Evolutionary conservation across 2,113 vertebrate species (phyloP).

Genomic region (Lepus europaeus): DNA sequence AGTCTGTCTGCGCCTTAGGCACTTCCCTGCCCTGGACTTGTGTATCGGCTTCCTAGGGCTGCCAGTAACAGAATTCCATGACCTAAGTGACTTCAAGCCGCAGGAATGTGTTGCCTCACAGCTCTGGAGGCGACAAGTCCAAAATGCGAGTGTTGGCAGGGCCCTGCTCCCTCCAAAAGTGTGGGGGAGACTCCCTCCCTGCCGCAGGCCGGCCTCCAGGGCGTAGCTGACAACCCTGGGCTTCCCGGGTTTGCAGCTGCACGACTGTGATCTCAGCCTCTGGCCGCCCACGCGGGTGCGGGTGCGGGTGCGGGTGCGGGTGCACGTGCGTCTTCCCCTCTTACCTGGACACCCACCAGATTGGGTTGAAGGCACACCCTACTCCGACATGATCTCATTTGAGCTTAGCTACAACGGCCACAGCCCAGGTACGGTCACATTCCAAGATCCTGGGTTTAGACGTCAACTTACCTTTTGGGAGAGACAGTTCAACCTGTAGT

Average conservation of each 20-base stretch:
- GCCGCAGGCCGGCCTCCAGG: neutral
- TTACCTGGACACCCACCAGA: neutral
- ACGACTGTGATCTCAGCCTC: neutral
- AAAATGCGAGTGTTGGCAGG: neutral
- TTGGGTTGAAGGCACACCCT: neutral
- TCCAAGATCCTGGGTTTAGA: neutral
- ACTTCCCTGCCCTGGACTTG: neutral
- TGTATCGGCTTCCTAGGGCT: neutral
- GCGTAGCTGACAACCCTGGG: neutral
- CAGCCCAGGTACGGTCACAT: neutral
- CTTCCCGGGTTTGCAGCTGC: neutral
- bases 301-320: neutral
- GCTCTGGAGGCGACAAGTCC: neutral
- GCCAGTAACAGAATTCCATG: neutral
- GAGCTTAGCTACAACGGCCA: neutral
- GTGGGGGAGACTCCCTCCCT: neutral
- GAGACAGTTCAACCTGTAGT: neutral
- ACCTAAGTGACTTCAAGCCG: neutral
- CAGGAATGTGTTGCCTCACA: neutral
- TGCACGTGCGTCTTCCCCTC: neutral
- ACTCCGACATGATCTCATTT: neutral
- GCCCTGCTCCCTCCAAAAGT: neutral
- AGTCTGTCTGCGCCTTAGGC: neutral
- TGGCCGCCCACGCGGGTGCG: neutral
- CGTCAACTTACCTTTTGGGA: neutral